Evolutionary conservation across 37 sponge, comb jelly and placozoan species (phyloP).

Genomic region (Chondrosia reniformis): DNA sequence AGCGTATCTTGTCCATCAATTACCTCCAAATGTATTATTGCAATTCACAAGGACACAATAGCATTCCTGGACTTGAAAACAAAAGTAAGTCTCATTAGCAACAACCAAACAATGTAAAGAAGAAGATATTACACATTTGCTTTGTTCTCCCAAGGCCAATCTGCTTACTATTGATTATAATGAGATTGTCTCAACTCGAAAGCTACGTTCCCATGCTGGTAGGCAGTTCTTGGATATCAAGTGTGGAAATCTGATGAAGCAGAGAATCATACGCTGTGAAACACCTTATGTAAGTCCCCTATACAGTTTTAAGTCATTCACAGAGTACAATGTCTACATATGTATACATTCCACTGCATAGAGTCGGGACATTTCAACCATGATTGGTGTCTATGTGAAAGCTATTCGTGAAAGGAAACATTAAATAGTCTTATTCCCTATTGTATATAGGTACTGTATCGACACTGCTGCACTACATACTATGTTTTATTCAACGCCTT

Average conservation of each 20-base stretch:
- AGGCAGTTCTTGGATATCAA: conserved; percentile 66
- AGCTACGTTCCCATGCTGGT: conserved; percentile 48
- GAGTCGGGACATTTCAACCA: conserved; percentile 44
- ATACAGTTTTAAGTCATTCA: background rate
- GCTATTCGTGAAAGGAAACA: background rate
- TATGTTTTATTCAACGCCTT: too few species aligned
- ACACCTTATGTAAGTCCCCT: conserved; percentile 55
- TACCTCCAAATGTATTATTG: conserved; percentile 31
- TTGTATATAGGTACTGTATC: too few species aligned
- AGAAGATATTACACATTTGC: too few species aligned
- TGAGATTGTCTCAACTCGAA: conserved; percentile 64
- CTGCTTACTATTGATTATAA: conserved; percentile 32
- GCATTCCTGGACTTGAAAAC: conserved; percentile 42
- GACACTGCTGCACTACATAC: too few species aligned
- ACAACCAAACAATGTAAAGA: too few species aligned
- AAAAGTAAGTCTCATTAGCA: conserved; percentile 24
- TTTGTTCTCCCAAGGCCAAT: too few species aligned
- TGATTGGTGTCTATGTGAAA: conserved; percentile 31
- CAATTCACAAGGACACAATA: conserved; percentile 51
- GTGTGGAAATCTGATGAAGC: conserved; percentile 66
- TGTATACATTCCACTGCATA: background rate
- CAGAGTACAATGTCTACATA: background rate
- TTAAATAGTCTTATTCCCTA: too few species aligned
- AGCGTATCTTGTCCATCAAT: conserved; percentile 38
- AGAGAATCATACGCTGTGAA: conserved; percentile 55